Evolutionary conservation across 2,113 vertebrate species (phyloP), one percentile per base, ranked within the genome.

Genomic region (Hippocampus barbouri): DNA sequence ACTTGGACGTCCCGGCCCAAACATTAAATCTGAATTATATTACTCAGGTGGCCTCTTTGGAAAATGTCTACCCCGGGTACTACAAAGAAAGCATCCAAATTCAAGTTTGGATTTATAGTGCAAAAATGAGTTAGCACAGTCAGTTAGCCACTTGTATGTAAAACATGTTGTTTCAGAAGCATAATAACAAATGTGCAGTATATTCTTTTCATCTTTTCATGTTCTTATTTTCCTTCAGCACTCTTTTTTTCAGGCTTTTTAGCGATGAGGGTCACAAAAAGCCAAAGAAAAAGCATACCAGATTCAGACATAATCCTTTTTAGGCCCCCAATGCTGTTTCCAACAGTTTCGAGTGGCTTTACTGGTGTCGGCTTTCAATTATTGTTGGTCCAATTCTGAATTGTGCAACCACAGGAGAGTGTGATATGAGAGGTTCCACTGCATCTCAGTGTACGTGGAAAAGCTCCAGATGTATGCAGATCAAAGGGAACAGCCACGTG

Each of bases 401-500:
- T 60, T 7, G 59, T 34, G 8, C 57, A 3, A 60, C 14, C 12
- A 30, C 14, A 60, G 12, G 14, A 18, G 47, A 5, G 27, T 34
- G 15, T 18, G 15, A 61, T 6, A 8, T 34, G 12, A 27, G 56
- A n/a, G 56, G 23, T 16, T 66, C 14, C 72, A 71, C 63, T 68
- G 71, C 38, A 66, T 69, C 64, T 75, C 75, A 68, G 72, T 71
- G 67, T 71, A 53, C 74, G 79, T 87, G 83, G 76, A 84, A 84
- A 83, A 72, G 64, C 70, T 82, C 71, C 77, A 79, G 81, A 83
- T 68, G 76, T 2, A 27, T 80, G 66, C 47, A 73, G 78, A 88
- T 89, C 76, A 89, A 90, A 88, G 77, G 70, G 27, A 69, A 64
- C 34, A 78, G 78, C 79, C 78, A 77, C 78, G 80, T 82, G 84